Evolutionary conservation across 2,888 invertebrate genomes (phyloP).

Genomic region (Xanthia icteritia): DNA sequence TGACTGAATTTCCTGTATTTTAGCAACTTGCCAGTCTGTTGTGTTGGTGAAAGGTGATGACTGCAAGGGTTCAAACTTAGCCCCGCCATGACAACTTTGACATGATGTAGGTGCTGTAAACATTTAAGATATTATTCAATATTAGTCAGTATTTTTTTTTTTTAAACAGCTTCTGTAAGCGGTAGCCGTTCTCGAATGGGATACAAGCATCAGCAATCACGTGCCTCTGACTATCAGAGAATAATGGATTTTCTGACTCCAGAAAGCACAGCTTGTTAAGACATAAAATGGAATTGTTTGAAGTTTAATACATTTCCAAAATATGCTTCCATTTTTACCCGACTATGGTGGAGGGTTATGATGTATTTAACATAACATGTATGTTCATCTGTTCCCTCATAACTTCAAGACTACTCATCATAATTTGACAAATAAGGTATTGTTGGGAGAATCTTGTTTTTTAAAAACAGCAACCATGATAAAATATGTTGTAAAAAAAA

Average conservation of each 20-base stretch:
- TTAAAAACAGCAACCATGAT: too few species aligned
- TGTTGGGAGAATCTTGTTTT: too few species aligned
- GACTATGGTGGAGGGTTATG: too few species aligned
- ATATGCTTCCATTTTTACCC: neutral
- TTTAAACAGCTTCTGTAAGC: neutral
- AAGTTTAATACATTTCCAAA: neutral
- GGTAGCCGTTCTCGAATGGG: neutral
- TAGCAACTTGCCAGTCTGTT: conserved; percentile 94
- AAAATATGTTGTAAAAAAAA: neutral
- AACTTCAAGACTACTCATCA: too few species aligned
- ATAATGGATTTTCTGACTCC: neutral
- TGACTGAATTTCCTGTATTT: conserved; percentile 95
- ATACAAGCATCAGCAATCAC: neutral
- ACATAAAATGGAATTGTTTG: neutral
- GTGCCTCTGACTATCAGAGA: neutral
- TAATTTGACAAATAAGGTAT: too few species aligned
- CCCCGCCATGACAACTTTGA: conserved; percentile 90
- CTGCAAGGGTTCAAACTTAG: conserved; percentile 91
- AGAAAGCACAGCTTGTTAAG: neutral
- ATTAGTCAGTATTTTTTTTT: neutral
- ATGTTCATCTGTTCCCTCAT: too few species aligned
- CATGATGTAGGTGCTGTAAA: conserved; percentile 90
- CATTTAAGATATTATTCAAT: neutral
- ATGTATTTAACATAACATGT: too few species aligned
- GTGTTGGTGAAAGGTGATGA: conserved; percentile 93